phyloP scores from a whole-genome alignment of 2,888 invertebrate genomes.

The Neoscelio sp. region DNA sequence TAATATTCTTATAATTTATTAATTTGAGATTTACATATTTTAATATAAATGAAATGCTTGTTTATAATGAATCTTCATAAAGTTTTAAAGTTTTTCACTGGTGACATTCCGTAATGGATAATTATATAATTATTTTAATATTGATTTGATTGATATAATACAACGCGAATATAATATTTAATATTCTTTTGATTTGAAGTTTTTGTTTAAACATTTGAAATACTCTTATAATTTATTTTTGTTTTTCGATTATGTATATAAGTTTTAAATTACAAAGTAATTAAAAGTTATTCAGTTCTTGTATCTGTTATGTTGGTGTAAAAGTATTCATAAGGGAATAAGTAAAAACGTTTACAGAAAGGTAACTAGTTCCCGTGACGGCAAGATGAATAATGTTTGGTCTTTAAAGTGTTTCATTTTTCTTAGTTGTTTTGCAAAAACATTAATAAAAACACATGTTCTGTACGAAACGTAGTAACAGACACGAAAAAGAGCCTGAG shows the following conservation, averaged over 20 bases:
- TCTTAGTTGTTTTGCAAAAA: not conserved
- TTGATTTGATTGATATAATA: no score
- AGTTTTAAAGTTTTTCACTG: not conserved
- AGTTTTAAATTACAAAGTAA: not conserved
- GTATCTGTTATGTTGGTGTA: not conserved
- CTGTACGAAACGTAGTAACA: not conserved
- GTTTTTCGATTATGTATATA: not conserved
- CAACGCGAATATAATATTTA: no score
- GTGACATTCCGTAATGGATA: not conserved
- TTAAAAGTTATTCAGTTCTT: constrained; percentile 1
- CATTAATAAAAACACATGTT: constrained; percentile 13
- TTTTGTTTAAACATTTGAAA: not conserved
- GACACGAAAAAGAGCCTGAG: constrained; percentile 1
- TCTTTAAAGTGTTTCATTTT: not conserved
- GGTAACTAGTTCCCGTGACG: not conserved
- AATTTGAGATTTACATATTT: no score
- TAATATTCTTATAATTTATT: no score
- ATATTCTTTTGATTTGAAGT: no score
- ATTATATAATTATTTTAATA: not conserved
- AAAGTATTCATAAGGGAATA: not conserved
- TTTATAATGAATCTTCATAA: no score
- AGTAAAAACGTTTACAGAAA: not conserved
- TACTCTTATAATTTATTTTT: not conserved
- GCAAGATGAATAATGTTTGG: not conserved
- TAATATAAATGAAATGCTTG: no score